Evolutionary conservation across 2,888 invertebrate genomes (phyloP).

Genomic region (Aquatica leii): DNA sequence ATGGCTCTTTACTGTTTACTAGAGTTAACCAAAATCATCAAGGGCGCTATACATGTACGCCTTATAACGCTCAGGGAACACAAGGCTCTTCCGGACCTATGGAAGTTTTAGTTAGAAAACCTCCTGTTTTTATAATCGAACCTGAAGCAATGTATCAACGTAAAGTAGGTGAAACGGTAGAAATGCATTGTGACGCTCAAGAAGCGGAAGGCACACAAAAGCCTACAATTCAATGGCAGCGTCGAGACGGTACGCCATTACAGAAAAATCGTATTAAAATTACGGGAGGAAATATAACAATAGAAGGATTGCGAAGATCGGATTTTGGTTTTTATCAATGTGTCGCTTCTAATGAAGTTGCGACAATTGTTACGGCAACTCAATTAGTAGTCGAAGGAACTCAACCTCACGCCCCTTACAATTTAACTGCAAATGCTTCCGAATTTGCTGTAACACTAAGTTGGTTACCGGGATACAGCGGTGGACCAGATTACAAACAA

Average conservation of each 20-base stretch:
- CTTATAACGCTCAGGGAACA: constrained; percentile 94
- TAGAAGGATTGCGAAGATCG: constrained; percentile 83
- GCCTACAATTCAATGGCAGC: constrained; percentile 90
- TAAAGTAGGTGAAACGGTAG: constrained; percentile 88
- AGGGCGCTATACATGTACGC: constrained; percentile 94
- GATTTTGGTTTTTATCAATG: constrained; percentile 98
- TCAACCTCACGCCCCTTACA: constrained; percentile 96
- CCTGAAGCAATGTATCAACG: constrained; percentile 92
- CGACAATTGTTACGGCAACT: constrained; percentile 90
- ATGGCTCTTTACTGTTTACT: constrained; percentile 91
- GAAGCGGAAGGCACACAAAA: constrained; percentile 92
- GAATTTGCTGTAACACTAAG: constrained; percentile 90
- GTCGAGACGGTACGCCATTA: constrained; percentile 82
- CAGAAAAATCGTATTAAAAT: constrained; percentile 82
- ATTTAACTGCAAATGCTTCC: constrained; percentile 88
- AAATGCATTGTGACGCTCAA: constrained; percentile 94
- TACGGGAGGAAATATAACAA: constrained; percentile 89
- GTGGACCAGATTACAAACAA: constrained; percentile 94
- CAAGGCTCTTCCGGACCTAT: constrained; percentile 86
- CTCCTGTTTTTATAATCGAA: constrained; percentile 89
- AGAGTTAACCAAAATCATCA: constrained; percentile 91
- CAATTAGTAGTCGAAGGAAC: constrained; percentile 93
- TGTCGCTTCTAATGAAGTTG: constrained; percentile 93
- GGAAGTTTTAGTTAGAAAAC: constrained; percentile 86
- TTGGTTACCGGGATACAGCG: constrained; percentile 96